phyloP scores from a whole-genome alignment of 92 coral and sea anemone genomes.

The Porites divaricata region DNA sequence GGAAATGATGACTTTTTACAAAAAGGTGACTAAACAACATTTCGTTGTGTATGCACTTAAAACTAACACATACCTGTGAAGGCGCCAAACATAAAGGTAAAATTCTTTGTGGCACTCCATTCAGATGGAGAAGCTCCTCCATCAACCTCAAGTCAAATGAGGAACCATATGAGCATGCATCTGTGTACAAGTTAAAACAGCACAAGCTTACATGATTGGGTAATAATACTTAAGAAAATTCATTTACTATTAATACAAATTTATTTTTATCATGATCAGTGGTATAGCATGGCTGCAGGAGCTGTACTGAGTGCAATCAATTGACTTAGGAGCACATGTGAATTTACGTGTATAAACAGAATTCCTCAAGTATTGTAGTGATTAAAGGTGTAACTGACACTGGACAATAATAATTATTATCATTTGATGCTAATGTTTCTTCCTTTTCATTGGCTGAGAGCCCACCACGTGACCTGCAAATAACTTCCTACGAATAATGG shows the following conservation, averaged over 20 bases:
- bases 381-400: slow-evolving; percentile 15
- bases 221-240: slow-evolving; percentile 19
- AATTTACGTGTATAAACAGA: too few relatives aligned
- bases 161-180: slow-evolving; percentile 30
- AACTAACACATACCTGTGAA: slow-evolving; percentile 32
- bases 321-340: slow-evolving; percentile 14
- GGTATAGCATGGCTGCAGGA: slow-evolving; percentile 17
- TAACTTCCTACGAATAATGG: too few relatives aligned
- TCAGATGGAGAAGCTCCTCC: slow-evolving; percentile 32
- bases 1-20: slow-evolving; percentile 27
- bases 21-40: neutral
- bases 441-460: too few relatives aligned
- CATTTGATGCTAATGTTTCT: too few relatives aligned
- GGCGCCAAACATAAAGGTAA: slow-evolving; percentile 38
- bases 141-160: slow-evolving; percentile 30
- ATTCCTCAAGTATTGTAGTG: neutral
- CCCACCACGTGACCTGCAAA: too few relatives aligned
- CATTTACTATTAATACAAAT: slow-evolving; percentile 13
- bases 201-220: slow-evolving; percentile 23
- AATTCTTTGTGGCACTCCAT: slow-evolving; percentile 14
- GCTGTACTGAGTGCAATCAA: slow-evolving; percentile 27
- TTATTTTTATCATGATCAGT: slow-evolving; percentile 26
- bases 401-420: neutral
- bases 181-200: slow-evolving; percentile 16
- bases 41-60: slow-evolving; percentile 25